Evolutionary conservation across 2,888 invertebrate genomes (phyloP).

Genomic region (Tinea semifulvella): DNA sequence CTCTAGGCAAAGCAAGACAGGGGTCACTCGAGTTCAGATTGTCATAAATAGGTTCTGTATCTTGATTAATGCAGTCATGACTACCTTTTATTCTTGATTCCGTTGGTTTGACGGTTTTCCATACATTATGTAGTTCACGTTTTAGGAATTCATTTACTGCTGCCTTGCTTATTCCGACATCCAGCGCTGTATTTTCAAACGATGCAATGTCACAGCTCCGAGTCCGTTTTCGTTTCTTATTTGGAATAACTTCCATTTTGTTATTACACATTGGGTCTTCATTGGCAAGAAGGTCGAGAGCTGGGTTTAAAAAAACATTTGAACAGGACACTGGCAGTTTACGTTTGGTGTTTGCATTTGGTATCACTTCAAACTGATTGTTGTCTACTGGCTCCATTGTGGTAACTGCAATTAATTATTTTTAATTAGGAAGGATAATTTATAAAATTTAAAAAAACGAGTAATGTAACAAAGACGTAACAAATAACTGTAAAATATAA

Average conservation of each 20-base stretch:
- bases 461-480: too few relatives aligned
- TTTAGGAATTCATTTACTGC: slow-evolving; percentile 46
- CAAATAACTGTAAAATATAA: too few relatives aligned
- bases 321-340: slow-evolving; percentile 42
- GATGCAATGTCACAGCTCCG: slow-evolving; percentile 43
- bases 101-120: slow-evolving; percentile 27
- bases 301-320: slow-evolving; percentile 55
- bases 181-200: slow-evolving; percentile 54
- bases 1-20: slow-evolving; percentile 5
- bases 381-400: slow-evolving; percentile 48
- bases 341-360: slow-evolving; percentile 40
- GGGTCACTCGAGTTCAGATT: slow-evolving; percentile 23
- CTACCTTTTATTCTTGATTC: neutral
- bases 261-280: slow-evolving; percentile 61
- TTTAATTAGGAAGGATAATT: too few relatives aligned
- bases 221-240: slow-evolving; percentile 48
- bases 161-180: slow-evolving; percentile 42
- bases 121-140: slow-evolving; percentile 51
- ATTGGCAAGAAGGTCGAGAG: slow-evolving; percentile 49
- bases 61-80: slow-evolving; percentile 7
- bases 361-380: slow-evolving; percentile 55
- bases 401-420: neutral
- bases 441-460: too few relatives aligned
- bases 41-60: slow-evolving; percentile 37
- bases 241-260: slow-evolving; percentile 54